A percentile compares a stretch with the other conserved stretches of the same genome.
Evolutionary conservation across 2,888 invertebrate genomes (phyloP).

Genomic region (Elmis aenea): DNA sequence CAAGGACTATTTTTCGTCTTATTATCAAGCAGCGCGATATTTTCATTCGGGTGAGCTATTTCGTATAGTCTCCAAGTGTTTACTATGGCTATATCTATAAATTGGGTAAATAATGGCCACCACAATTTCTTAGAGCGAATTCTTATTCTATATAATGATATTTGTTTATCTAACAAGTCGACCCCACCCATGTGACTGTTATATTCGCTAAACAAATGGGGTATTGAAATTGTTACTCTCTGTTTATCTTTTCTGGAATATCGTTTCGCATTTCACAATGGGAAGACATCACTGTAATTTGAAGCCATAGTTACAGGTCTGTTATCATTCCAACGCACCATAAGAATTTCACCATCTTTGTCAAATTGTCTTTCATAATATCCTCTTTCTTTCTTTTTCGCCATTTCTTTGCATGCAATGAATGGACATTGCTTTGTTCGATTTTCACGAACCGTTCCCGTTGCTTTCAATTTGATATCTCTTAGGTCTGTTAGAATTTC

Average conservation of each 20-base stretch:
- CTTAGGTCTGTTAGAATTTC: constrained; percentile 5
- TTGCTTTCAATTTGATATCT: constrained; percentile 11
- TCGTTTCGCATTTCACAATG: constrained; percentile 3
- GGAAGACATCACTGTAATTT: constrained; percentile 11
- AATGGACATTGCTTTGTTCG: constrained; percentile 10
- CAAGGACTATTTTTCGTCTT: not conserved
- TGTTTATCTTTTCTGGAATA: constrained; percentile 4
- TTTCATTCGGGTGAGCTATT: constrained; percentile 8
- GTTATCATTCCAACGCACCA: constrained; percentile 14
- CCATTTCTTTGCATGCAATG: constrained; percentile 8
- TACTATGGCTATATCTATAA: constrained; percentile 13
- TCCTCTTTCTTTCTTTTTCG: constrained; percentile 14
- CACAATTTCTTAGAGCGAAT: constrained; percentile 12
- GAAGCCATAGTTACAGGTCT: constrained; percentile 5
- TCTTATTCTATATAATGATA: constrained; percentile 10
- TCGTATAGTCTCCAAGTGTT: constrained; percentile 12
- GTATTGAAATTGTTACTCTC: constrained; percentile 5
- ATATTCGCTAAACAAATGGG: constrained; percentile 6
- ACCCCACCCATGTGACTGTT: constrained; percentile 12
- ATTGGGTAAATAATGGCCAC: constrained; percentile 16
- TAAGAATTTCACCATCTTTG: constrained; percentile 9
- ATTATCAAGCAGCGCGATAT: not conserved
- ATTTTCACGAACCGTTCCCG: constrained; percentile 12
- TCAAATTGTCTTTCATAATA: constrained; percentile 15
- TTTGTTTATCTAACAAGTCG: constrained; percentile 11